These are phyloP conservation scores for Arizona elegans DNA, from an alignment of 2,113 vertebrate genomes.

Conservation along the genomic window DNA sequence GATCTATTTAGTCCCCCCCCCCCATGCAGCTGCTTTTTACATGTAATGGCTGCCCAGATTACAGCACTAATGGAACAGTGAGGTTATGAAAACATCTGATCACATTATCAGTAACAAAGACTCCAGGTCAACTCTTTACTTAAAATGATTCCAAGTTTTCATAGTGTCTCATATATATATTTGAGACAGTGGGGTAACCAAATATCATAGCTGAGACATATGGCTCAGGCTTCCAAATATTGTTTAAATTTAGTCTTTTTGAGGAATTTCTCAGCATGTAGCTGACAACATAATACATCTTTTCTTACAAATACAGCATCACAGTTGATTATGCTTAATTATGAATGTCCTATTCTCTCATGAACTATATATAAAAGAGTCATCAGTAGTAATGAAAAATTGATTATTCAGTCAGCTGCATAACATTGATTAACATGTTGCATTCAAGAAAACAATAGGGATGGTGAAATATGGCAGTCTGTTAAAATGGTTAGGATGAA, in stretches of 20 bases:
- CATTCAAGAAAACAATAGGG: background rate
- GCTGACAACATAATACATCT: constrained; percentile 19
- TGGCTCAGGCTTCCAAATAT: background rate
- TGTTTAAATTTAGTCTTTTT: background rate
- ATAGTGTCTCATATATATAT: too few species aligned
- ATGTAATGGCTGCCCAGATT: background rate
- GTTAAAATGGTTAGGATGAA: background rate
- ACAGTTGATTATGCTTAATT: constrained; percentile 26
- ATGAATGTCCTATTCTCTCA: constrained; percentile 21
- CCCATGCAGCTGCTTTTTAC: background rate
- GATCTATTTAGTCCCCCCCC: background rate
- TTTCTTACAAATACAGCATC: constrained; percentile 15
- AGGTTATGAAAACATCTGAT: background rate
- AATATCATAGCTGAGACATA: background rate
- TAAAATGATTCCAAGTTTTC: background rate
- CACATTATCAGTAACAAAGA: background rate
- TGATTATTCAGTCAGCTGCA: constrained; percentile 35
- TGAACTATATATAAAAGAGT: constrained; percentile 9
- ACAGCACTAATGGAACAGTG: background rate
- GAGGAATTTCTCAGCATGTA: constrained; percentile 17
- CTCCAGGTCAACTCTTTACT: background rate
- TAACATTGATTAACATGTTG: constrained; percentile 23
- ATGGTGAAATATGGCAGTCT: background rate
- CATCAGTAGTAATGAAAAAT: constrained; percentile 34
- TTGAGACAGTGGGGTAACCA: background rate